Percentiles rank a stretch among this genome's conserved stretches.
phyloP scores from a whole-genome alignment of 2,888 invertebrate species.

The Mythimna pallens region DNA sequence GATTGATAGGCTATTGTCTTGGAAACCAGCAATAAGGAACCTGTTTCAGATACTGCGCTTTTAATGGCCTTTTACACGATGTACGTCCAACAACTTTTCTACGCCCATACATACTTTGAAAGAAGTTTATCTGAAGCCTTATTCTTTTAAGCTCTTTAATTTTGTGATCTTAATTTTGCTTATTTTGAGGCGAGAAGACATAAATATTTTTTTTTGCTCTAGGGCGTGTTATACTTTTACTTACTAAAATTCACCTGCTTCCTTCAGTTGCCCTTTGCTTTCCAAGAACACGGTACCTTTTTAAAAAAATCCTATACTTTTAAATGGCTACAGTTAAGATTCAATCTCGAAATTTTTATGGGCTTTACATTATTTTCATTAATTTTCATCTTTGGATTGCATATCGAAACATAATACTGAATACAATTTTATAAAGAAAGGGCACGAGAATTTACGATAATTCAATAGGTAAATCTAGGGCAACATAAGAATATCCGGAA shows the following conservation, averaged over 20 bases:
- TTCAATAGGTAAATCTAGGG: background rate
- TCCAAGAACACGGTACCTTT: too few species aligned
- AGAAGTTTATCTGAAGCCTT: constrained; percentile 9
- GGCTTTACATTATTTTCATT: accelerated
- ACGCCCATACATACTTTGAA: background rate
- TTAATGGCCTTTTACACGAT: constrained; percentile 44
- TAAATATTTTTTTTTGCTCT: too few species aligned
- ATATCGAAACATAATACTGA: background rate
- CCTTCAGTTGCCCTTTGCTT: too few species aligned
- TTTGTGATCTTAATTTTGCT: background rate
- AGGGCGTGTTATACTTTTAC: too few species aligned
- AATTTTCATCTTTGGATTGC: background rate
- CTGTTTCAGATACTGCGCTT: constrained; percentile 40
- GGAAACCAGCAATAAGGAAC: constrained; percentile 50
- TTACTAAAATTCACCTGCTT: too few species aligned
- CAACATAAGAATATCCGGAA: constrained; percentile 8
- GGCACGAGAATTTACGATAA: background rate
- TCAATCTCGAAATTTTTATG: background rate
- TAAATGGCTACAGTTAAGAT: background rate
- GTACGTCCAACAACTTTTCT: constrained; percentile 12
- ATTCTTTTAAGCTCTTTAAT: background rate
- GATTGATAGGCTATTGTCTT: constrained; percentile 57
- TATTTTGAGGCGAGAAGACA: background rate
- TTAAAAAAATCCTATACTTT: too few species aligned
- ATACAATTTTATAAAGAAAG: too few species aligned